Evolutionary conservation across 1,140 invertebrate genomes (phyloP).

Genomic region (Phocides pigmalion): DNA sequence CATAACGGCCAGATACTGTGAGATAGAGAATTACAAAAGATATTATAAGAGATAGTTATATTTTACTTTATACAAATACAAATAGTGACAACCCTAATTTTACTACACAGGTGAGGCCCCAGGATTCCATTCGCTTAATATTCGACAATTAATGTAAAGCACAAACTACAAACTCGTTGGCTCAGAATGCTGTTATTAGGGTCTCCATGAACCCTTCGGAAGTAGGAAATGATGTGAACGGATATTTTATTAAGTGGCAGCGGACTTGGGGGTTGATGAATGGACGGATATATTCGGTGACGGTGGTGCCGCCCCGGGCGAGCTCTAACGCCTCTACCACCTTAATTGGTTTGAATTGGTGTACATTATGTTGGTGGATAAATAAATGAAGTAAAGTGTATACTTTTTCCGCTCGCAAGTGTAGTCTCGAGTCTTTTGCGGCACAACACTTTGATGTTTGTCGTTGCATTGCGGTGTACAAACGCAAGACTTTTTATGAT

Average conservation of each 20-base stretch:
- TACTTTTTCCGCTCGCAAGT: constrained; percentile 24
- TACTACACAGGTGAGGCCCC: not conserved
- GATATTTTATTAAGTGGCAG: not conserved
- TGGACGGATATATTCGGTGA: not conserved
- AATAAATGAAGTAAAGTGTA: too few relatives aligned
- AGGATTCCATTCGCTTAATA: constrained; percentile 10
- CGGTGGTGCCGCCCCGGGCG: too few relatives aligned
- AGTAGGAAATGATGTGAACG: not conserved
- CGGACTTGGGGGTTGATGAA: not conserved
- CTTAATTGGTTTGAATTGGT: too few relatives aligned
- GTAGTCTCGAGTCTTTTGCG: constrained; percentile 40
- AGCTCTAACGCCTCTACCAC: too few relatives aligned
- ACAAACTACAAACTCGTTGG: constrained; percentile 13
- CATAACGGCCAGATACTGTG: too few relatives aligned
- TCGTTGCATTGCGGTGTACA: constrained; percentile 34
- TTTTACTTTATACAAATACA: too few relatives aligned
- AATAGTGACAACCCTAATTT: not conserved
- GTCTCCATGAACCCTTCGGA: not conserved
- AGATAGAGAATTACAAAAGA: too few relatives aligned
- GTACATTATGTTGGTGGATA: too few relatives aligned
- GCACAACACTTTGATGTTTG: constrained; percentile 55
- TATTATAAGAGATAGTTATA: too few relatives aligned
- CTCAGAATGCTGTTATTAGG: not conserved
- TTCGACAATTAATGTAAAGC: constrained; percentile 15
- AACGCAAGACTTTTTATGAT: constrained; percentile 15